Evolutionary conservation across 1,140 invertebrate genomes (phyloP).

Genomic region (Drosophila paulistorum): DNA sequence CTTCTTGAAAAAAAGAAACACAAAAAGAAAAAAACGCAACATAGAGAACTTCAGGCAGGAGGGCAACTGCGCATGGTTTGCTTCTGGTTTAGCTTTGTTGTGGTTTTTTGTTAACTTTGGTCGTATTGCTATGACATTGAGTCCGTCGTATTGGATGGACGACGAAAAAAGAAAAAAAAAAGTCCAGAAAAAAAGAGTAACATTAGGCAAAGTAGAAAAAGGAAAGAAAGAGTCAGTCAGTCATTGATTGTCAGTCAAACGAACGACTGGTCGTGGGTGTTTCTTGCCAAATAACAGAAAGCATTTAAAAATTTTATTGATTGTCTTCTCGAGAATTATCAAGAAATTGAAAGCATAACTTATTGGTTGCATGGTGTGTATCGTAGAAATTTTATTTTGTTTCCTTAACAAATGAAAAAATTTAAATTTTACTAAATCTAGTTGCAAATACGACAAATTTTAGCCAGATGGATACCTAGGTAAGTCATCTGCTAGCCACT

Average conservation of each 20-base stretch:
- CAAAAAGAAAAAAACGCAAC: neutral
- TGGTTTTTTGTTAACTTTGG: slow-evolving; percentile 77
- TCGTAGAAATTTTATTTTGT: slow-evolving; percentile 26
- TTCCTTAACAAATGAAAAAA: slow-evolving; percentile 4
- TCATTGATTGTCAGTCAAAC: slow-evolving; percentile 75
- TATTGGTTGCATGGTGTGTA: slow-evolving; percentile 48
- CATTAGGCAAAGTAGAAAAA: slow-evolving; percentile 2
- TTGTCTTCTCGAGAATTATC: slow-evolving; percentile 17
- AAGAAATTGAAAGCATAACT: slow-evolving; percentile 17
- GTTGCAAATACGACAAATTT: slow-evolving; percentile 73
- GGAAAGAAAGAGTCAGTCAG: slow-evolving; percentile 37
- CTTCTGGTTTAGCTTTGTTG: slow-evolving; percentile 62
- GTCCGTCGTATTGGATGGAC: slow-evolving; percentile 14
- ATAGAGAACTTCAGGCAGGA: slow-evolving; percentile 29
- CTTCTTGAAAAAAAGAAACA: slow-evolving; percentile 52
- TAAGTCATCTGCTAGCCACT: slow-evolving; percentile 59
- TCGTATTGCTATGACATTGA: slow-evolving; percentile 80
- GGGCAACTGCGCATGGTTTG: slow-evolving; percentile 72
- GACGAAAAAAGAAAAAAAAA: neutral
- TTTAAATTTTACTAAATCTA: slow-evolving; percentile 29
- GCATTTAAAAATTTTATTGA: slow-evolving; percentile 34
- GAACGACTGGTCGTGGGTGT: slow-evolving; percentile 44
- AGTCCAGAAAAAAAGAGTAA: slow-evolving; percentile 1
- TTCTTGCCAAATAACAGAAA: slow-evolving; percentile 4
- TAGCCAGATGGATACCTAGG: slow-evolving; percentile 77